These are phyloP conservation scores for Vulpes vulpes DNA, from an alignment of 2,113 vertebrate species.

Conservation along the genomic window DNA sequence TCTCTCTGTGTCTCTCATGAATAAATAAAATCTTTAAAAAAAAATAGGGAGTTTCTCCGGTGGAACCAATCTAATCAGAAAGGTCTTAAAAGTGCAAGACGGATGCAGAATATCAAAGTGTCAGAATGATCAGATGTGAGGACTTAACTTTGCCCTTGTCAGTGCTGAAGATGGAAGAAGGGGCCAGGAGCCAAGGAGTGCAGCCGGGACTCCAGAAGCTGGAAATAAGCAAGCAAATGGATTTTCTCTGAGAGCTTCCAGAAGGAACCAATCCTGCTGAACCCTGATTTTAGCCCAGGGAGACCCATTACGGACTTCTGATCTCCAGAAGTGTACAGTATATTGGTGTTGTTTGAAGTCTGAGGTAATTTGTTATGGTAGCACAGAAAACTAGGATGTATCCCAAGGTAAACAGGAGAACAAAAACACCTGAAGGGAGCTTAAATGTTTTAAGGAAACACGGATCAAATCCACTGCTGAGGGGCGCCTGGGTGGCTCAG, in stretches of 20 bases:
- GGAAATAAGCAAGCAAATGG: neutral
- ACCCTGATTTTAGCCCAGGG: neutral
- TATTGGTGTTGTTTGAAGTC: neutral
- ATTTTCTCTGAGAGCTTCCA: neutral
- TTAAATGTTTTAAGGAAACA: conserved; percentile 79
- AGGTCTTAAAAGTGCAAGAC: neutral
- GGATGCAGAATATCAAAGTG: neutral
- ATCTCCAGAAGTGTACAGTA: neutral
- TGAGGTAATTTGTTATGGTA: conserved; percentile 40
- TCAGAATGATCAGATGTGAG: neutral
- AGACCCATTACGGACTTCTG: conserved; percentile 32
- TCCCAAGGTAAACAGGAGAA: neutral
- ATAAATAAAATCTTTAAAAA: too few species aligned
- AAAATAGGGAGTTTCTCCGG: neutral
- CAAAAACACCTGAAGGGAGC: neutral
- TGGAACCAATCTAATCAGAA: neutral
- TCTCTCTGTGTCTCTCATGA: too few species aligned
- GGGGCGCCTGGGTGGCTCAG: too few species aligned
- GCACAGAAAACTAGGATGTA: neutral
- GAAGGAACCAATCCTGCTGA: neutral
- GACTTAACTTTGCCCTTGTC: neutral
- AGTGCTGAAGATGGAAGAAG: conserved; percentile 28
- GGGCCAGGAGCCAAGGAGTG: neutral
- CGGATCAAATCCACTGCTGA: conserved; percentile 70
- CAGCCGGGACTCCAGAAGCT: neutral